Base-by-base conservation (phyloP, 1,140 invertebrate species). In the Schlechtendalia chinensis region DNA sequence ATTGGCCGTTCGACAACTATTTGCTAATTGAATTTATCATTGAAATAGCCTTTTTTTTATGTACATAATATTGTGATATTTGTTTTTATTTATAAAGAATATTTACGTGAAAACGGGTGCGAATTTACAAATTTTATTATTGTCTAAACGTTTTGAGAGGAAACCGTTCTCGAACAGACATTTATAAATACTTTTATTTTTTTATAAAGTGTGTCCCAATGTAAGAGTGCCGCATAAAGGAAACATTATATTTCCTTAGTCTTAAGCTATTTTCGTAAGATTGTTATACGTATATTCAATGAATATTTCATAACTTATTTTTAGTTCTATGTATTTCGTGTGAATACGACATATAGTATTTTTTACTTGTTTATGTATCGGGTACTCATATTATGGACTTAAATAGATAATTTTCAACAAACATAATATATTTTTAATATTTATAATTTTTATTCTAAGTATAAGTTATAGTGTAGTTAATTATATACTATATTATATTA, bases 351-450 rank as follows among this genome's bases (percentile, higher is more conserved):
- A 8, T 19, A 63, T 67, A 67, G 32, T 45, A 67, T 67, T 45
- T 67, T 54, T 5, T 67, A 39, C n/a, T 67, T 39, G 19, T 39
- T 67, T 67, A 67, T n/a, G 63, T 65, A 24, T 65, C 32, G 32
- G 8, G 3, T 39, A 39, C 8, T 39, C 32, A 4, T 39, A 39
- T 8, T 39, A 39, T 39, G 8, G 32, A 12, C 12, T 32, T 59
- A 3, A 39, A 67, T 22, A 11, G 32, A 67, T 45, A 24, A 39
- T 67, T 67, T 67, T 67, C n/a, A 39, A 67, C 27, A 67, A 67
- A 45, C 17, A 22, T 32, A 65, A 65, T 39, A 39, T 12, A 39
- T 32, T 63, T 19, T 32, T n/a, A n/a, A n/a, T n/a, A n/a, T n/a
- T n/a, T n/a, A n/a, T n/a, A n/a, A n/a, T n/a, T n/a, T n/a, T n/a